Evolutionary conservation across 2,888 invertebrate genomes (phyloP).

Genomic region (Drosophila paranaensis): DNA sequence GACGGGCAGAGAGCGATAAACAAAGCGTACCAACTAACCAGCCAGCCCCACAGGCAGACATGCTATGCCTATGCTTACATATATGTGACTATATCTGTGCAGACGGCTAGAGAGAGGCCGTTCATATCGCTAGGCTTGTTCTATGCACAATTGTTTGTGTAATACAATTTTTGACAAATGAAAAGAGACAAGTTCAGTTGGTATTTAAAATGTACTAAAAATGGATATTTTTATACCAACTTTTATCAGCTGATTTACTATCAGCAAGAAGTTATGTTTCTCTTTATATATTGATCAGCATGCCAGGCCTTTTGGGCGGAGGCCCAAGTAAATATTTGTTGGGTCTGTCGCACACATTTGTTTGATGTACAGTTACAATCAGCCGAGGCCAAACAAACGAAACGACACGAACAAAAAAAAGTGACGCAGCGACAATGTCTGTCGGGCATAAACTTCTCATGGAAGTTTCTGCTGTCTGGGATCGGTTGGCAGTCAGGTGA

Average conservation of each 20-base stretch:
- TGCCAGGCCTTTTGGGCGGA: slow-evolving; percentile 7
- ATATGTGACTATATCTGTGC: slow-evolving; percentile 26
- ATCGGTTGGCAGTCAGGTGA: slow-evolving; percentile 47
- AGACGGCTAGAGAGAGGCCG: slow-evolving; percentile 26
- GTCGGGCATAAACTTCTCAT: slow-evolving; percentile 10
- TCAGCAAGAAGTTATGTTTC: not conserved
- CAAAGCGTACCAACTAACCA: slow-evolving; percentile 36
- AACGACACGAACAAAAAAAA: slow-evolving; percentile 10
- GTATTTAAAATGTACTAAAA: not conserved
- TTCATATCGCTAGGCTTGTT: slow-evolving; percentile 25
- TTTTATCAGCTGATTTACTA: not conserved
- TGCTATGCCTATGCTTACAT: slow-evolving; percentile 54
- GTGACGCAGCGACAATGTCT: slow-evolving; percentile 36
- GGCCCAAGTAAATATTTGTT: slow-evolving; percentile 41
- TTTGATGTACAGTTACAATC: slow-evolving; percentile 61
- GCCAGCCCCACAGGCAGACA: slow-evolving; percentile 48
- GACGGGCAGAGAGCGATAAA: slow-evolving; percentile 47
- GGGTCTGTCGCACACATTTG: slow-evolving; percentile 15
- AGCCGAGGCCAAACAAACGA: slow-evolving; percentile 37
- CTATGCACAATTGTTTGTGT: slow-evolving; percentile 30
- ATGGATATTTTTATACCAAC: not conserved
- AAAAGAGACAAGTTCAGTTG: not conserved
- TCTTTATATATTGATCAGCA: slow-evolving; percentile 17
- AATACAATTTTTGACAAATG: slow-evolving; percentile 11
- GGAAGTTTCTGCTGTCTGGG: slow-evolving; percentile 23